phyloP scores from a whole-genome alignment of 2,888 invertebrate species.

The Bhutanitis thaidina region DNA sequence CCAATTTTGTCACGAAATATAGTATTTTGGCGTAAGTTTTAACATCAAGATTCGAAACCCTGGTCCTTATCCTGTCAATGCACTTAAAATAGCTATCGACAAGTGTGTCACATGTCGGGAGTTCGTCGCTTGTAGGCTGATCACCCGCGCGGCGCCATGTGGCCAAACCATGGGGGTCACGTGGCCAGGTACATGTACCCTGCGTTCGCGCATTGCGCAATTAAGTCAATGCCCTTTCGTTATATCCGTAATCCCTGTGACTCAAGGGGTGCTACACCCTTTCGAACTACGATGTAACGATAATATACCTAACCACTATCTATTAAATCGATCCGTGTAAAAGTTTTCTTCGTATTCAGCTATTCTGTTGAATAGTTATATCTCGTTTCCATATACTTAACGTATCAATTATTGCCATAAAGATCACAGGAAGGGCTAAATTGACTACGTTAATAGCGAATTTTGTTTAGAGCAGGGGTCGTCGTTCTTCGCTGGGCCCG shows the following conservation, averaged over 20 bases:
- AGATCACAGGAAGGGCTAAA: slow-evolving; percentile 40
- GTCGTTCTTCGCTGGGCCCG: slow-evolving; percentile 46
- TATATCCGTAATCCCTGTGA: slow-evolving; percentile 5
- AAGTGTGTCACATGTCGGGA: slow-evolving; percentile 49
- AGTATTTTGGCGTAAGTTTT: slow-evolving; percentile 20
- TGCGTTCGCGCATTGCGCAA: slow-evolving; percentile 39
- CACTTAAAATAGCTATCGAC: slow-evolving; percentile 31
- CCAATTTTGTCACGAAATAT: slow-evolving; percentile 16
- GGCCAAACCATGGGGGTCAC: slow-evolving; percentile 47
- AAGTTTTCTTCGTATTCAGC: slow-evolving; percentile 12
- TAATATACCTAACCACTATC: slow-evolving; percentile 1
- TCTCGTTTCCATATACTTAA: slow-evolving; percentile 33
- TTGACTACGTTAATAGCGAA: slow-evolving; percentile 53
- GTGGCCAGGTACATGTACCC: slow-evolving; percentile 52
- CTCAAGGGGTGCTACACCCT: slow-evolving; percentile 18
- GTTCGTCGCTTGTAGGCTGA: slow-evolving; percentile 47
- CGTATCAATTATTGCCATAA: slow-evolving; percentile 42
- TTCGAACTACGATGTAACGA: slow-evolving; percentile 14
- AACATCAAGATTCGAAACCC: slow-evolving; percentile 6
- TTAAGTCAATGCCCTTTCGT: slow-evolving; percentile 36
- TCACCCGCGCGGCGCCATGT: slow-evolving; percentile 55
- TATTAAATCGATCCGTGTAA: slow-evolving; percentile 10
- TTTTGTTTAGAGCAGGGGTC: slow-evolving; percentile 42
- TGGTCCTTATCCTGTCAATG: slow-evolving; percentile 35
- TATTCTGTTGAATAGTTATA: background rate